Base-by-base conservation (phyloP, 2,888 invertebrate genomes). In the Scrobipalpa atriplicella region DNA sequence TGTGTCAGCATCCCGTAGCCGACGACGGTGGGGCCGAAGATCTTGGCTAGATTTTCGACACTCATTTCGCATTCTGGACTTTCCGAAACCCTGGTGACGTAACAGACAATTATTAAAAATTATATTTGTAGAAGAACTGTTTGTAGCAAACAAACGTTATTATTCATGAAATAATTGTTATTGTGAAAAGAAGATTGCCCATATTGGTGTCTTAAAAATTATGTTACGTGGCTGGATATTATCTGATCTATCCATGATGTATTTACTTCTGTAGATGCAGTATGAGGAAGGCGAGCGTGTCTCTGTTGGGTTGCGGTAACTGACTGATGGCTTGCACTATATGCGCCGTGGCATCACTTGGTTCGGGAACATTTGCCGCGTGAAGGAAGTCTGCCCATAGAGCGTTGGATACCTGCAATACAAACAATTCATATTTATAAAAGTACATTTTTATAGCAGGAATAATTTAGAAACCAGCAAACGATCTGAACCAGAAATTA, bases 21-120 rank as follows among this genome's bases (percentile, higher is more conserved):
- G 21, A 99, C 96, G 64, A 99, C 94, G 0, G 98, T 99, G 1
- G 99, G 99, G 0, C 97, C 99, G 87, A 99, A 98, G 39, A 99
- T 95, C 81, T 96, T 96, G 0, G 98, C 95, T 75, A 99, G 92
- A 90, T 98, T 99, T 72, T 95, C 95, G 21, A 95, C 92, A 0
- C 97, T 96, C 99, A 99, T 99, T 92, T 97, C 97, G 73, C 98
- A 97, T 64, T 96, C 97, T 0, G 95, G 94, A 72, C 96, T 95
- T 73, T 96, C 95, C 0, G 98, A 95, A 68, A 99, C 95, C 77
- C 98, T 97, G 85, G 10, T 13, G 13, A 13, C 5, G 2, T n/a
- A n/a, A n/a, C n/a, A n/a, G n/a, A n/a, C n/a, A n/a, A n/a, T n/a
- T n/a, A n/a, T n/a, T n/a, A n/a, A n/a, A n/a, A n/a, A n/a, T n/a